Base-by-base conservation (phyloP, 2,113 vertebrate genomes). In the Raja brachyura region DNA sequence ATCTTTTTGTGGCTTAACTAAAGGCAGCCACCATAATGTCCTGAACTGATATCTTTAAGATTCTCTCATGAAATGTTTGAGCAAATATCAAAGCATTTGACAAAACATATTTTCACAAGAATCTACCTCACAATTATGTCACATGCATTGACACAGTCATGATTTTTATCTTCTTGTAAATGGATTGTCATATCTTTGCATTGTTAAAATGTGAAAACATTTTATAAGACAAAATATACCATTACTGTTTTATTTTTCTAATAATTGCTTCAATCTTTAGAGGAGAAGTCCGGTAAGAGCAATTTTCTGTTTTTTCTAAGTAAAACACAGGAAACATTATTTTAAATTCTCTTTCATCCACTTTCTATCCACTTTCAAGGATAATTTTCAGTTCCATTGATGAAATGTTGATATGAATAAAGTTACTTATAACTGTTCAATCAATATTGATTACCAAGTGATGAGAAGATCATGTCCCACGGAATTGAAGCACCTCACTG, bases 211-310 rank as follows among this genome's bases (percentile, higher is more conserved):
- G 25, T 59, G 48, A 61, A 68, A 79, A 31, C 28, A 22, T 14
- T 83, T 5, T 31, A 77, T 9, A 22, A n/a, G 31, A 14, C 63
- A 79, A 79, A 79, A 66, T 48, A n/a, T 56, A 25, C 59, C 33
- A 31, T 31, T 61, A 14, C 10, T 90, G 20, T 92, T 68, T 33
- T 22, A 68, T 92, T 68, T 93, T 22, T 74, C 6, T 48, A 33
- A 66, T 68, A 90, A 73, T 70, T 90, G 94, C 93, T 95, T 94
- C 88, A 96, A 0, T 95, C 95, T 94, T 94, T 96, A 99, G 98
- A 97, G 96, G 97, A 98, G 97, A 97, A 99, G 98, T 97, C 98
- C 98, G 97, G 98, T 99, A 98, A 98, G 98, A 96, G 94, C 94
- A 9, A 73, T 5, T 68, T 93, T 93, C 61, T 20, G 39, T 90